These are phyloP conservation scores for Rhinopomastus cyanomelas DNA, from an alignment of 2,113 vertebrate species.

Conservation along the genomic window DNA sequence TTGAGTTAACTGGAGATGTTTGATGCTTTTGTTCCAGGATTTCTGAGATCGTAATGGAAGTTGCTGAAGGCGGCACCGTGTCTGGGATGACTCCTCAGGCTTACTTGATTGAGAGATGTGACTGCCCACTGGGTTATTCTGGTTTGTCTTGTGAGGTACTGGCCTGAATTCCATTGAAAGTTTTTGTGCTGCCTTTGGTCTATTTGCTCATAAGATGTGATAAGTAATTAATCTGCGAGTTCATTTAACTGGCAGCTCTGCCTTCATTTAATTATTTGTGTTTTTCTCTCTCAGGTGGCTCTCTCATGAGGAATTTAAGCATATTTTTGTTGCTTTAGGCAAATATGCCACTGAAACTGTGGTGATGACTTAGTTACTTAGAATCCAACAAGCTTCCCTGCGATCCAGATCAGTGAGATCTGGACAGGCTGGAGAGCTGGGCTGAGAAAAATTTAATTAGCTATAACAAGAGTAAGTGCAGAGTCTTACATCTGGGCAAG, in stretches of 20 bases:
- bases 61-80: slow-evolving; percentile 80
- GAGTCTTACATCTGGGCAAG: too few relatives aligned
- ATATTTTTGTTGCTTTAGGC: neutral
- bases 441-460: too few relatives aligned
- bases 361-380: neutral
- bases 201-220: neutral
- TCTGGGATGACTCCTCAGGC: slow-evolving; percentile 79
- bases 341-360: neutral
- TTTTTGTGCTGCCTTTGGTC: neutral
- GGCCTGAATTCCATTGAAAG: neutral
- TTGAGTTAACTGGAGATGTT: neutral
- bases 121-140: slow-evolving; percentile 89
- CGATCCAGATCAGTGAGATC: too few relatives aligned
- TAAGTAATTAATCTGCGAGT: neutral
- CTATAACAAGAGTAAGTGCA: too few relatives aligned
- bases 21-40: slow-evolving; percentile 76
- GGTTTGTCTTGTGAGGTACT: slow-evolving; percentile 95
- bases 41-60: slow-evolving; percentile 92
- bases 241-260: neutral
- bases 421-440: too few relatives aligned
- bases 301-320: neutral
- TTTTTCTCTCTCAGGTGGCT: neutral
- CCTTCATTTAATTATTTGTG: neutral
- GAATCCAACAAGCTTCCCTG: neutral
- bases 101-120: slow-evolving; percentile 87